Percentiles rank a stretch among this genome's conserved stretches.
These are phyloP conservation scores for Arenaria interpres DNA, from an alignment of 2,113 vertebrate genomes.

Conservation along the genomic window DNA sequence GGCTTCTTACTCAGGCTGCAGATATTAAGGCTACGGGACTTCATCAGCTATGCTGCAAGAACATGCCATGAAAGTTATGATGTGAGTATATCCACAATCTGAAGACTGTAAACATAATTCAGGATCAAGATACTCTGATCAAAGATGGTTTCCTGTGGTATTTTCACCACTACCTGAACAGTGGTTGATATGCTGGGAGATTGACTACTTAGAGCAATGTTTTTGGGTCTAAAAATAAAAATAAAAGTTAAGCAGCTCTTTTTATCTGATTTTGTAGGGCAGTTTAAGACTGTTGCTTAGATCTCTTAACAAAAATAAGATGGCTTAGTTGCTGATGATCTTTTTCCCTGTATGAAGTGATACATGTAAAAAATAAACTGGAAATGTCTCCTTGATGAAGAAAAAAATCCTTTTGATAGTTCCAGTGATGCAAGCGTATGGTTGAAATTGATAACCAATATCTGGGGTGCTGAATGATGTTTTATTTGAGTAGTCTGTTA, in stretches of 20 bases:
- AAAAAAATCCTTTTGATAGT: conserved; percentile 12
- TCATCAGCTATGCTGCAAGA: neutral
- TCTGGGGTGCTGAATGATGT: neutral
- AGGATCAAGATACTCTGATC: neutral
- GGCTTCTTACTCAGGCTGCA: neutral
- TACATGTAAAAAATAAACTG: neutral
- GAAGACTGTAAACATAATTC: neutral
- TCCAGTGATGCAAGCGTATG: neutral
- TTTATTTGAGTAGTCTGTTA: neutral
- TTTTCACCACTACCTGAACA: neutral
- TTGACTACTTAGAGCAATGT: neutral
- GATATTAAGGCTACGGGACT: neutral
- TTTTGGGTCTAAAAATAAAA: neutral
- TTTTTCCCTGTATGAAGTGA: neutral
- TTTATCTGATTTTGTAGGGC: neutral
- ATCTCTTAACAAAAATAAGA: neutral
- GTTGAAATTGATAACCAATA: neutral
- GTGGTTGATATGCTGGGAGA: neutral
- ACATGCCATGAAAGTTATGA: neutral
- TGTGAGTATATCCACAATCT: neutral
- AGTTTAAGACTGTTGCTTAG: neutral
- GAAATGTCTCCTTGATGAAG: neutral
- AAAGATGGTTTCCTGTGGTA: neutral
- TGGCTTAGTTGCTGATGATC: neutral
- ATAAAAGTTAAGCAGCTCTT: neutral